Conservation (phyloP, 1,140 invertebrate species). For the Drosophila insularis region DNA sequence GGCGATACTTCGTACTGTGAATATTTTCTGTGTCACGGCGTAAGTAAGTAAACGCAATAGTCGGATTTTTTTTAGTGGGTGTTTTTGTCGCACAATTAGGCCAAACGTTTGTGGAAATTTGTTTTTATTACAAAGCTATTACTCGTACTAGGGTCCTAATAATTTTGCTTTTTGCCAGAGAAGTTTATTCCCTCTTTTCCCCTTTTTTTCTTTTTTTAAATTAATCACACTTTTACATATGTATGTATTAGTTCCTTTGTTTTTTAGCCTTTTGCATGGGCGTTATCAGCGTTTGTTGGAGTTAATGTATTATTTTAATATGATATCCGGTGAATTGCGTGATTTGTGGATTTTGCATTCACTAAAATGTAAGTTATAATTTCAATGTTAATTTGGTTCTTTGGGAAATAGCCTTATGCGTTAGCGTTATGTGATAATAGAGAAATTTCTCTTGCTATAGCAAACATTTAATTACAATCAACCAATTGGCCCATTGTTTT, state of each 20-base stretch:
- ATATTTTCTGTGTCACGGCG: constrained; percentile 71
- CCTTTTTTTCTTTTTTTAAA: constrained; percentile 40
- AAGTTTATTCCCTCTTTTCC: background rate
- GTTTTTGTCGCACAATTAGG: constrained; percentile 61
- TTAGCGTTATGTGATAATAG: background rate
- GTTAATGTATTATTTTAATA: constrained; percentile 79
- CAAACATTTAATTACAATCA: background rate
- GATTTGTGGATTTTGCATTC: constrained; percentile 52
- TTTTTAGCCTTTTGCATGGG: constrained; percentile 29
- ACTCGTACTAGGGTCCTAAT: constrained; percentile 46
- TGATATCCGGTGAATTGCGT: constrained; percentile 67
- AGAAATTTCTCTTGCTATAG: background rate
- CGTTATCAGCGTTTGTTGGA: constrained; percentile 65
- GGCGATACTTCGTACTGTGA: constrained; percentile 35
- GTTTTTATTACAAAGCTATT: constrained; percentile 73
- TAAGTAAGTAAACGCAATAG: constrained; percentile 43
- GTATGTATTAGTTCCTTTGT: background rate
- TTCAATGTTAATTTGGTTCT: constrained; percentile 10
- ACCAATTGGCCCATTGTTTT: background rate
- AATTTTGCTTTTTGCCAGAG: constrained; percentile 24
- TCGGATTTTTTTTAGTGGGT: constrained; percentile 27
- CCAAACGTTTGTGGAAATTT: constrained; percentile 72
- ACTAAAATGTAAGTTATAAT: constrained; percentile 13
- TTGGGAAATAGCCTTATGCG: background rate
- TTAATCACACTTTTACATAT: constrained; percentile 60